These are phyloP conservation scores for Pandemis cinnamomeana DNA, from an alignment of 2,888 invertebrate genomes.

Conservation along the genomic window DNA sequence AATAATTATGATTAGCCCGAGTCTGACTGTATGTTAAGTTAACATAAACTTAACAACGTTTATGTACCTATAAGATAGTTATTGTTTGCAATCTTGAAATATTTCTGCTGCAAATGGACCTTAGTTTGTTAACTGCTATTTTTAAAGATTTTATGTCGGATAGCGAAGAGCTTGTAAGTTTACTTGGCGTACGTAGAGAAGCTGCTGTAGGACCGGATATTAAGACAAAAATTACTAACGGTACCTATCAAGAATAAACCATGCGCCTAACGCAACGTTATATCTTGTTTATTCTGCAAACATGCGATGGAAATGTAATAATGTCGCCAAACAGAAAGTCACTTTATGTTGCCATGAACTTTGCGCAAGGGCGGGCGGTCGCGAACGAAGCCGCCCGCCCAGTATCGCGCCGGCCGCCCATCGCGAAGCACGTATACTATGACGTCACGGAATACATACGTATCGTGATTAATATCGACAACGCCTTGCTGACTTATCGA, in stretches of 20 bases:
- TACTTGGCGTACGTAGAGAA: too few relatives aligned
- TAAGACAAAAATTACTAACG: neutral
- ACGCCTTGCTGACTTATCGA: slow-evolving; percentile 12
- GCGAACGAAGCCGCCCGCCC: slow-evolving; percentile 66
- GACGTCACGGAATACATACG: slow-evolving; percentile 46
- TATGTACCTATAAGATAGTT: too few relatives aligned
- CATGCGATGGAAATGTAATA: slow-evolving; percentile 62
- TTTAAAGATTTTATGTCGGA: too few relatives aligned
- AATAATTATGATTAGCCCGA: too few relatives aligned
- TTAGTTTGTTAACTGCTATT: too few relatives aligned
- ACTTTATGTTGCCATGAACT: slow-evolving; percentile 76
- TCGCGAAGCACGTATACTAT: slow-evolving; percentile 62
- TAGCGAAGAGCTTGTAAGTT: too few relatives aligned
- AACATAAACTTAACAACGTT: too few relatives aligned
- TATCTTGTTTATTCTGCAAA: slow-evolving; percentile 27
- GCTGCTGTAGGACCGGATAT: neutral
- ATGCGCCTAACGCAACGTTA: slow-evolving; percentile 11
- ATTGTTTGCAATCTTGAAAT: too few relatives aligned
- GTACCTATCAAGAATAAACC: slow-evolving; percentile 4
- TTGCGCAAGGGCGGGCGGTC: slow-evolving; percentile 65
- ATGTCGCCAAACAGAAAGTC: slow-evolving; percentile 67
- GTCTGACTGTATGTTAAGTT: too few relatives aligned
- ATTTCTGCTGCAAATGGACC: too few relatives aligned
- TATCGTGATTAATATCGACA: slow-evolving; percentile 60
- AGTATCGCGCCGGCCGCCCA: slow-evolving; percentile 76